phyloP scores from a whole-genome alignment of 2,113 vertebrate species.

The Dipodomys ordii region DNA sequence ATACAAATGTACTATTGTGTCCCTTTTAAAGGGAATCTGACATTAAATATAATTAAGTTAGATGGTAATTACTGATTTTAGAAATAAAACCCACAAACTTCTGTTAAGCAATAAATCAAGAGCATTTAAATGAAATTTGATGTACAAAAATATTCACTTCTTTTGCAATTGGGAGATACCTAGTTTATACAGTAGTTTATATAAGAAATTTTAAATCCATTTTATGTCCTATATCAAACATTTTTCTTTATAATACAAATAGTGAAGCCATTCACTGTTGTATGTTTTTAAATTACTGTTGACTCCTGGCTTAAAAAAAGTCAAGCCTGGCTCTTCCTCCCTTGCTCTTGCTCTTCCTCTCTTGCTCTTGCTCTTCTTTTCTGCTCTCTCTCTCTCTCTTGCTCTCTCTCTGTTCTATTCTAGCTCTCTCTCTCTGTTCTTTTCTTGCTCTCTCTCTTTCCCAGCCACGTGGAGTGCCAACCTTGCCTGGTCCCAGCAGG shows the following conservation, averaged over 20 bases:
- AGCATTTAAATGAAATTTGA: conserved; percentile 21
- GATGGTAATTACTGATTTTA: not conserved
- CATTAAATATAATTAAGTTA: conserved; percentile 37
- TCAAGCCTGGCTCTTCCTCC: too few relatives aligned
- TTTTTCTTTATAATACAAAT: conserved; percentile 29
- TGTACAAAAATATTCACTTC: conserved; percentile 3
- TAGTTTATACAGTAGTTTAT: not conserved
- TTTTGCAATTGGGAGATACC: not conserved
- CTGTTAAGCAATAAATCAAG: conserved; percentile 36
- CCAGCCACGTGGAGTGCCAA: too few relatives aligned
- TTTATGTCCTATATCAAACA: not conserved
- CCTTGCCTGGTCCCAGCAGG: too few relatives aligned
- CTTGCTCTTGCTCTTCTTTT: too few relatives aligned
- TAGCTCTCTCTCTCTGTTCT: too few relatives aligned
- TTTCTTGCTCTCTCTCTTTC: too few relatives aligned
- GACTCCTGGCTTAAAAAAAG: not conserved
- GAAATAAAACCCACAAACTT: not conserved
- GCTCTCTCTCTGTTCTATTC: too few relatives aligned
- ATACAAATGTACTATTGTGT: not conserved
- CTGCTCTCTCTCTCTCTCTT: too few relatives aligned
- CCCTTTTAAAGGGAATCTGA: conserved; percentile 27
- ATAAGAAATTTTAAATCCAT: not conserved
- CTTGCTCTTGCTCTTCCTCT: too few relatives aligned
- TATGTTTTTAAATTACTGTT: conserved; percentile 52
- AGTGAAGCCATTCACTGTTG: conserved; percentile 46